Conservation (phyloP, 2,888 invertebrate genomes). For the Hesperia comma region DNA sequence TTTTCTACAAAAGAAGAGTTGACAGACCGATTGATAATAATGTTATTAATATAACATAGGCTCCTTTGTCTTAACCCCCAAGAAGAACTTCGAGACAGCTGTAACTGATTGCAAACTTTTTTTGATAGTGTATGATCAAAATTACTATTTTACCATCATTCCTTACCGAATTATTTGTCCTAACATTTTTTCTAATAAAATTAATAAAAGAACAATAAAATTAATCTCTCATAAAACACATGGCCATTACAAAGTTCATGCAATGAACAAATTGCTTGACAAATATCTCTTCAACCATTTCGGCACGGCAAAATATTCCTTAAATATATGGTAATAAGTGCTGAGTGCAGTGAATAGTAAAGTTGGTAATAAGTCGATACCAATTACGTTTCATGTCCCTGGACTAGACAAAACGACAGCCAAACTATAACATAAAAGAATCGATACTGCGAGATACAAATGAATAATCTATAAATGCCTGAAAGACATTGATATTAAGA, state of each 20-base stretch:
- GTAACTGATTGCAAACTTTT: too few species aligned
- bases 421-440: constrained; percentile 80
- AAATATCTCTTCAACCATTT: background rate
- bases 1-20: too few species aligned
- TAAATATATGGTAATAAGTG: constrained; percentile 21
- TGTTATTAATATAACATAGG: too few species aligned
- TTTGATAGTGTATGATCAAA: too few species aligned
- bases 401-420: constrained; percentile 65
- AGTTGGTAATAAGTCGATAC: constrained; percentile 44
- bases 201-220: constrained; percentile 19
- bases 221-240: constrained; percentile 23
- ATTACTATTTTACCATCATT: too few species aligned
- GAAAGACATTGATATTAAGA: constrained; percentile 68
- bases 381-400: constrained; percentile 73
- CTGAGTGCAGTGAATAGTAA: constrained; percentile 24
- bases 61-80: too few species aligned
- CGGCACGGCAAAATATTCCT: constrained; percentile 19
- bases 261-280: constrained; percentile 18
- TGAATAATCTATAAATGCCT: constrained; percentile 82
- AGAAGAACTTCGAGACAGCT: too few species aligned
- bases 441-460: constrained; percentile 78
- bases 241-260: constrained; percentile 29
- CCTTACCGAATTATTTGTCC: too few species aligned
- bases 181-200: background rate
- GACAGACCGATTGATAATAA: too few species aligned